Percentiles rank a stretch among this genome's conserved stretches.
phyloP scores from a whole-genome alignment of 64 coral and sea anemone species.

The Orbicella faveolata region DNA sequence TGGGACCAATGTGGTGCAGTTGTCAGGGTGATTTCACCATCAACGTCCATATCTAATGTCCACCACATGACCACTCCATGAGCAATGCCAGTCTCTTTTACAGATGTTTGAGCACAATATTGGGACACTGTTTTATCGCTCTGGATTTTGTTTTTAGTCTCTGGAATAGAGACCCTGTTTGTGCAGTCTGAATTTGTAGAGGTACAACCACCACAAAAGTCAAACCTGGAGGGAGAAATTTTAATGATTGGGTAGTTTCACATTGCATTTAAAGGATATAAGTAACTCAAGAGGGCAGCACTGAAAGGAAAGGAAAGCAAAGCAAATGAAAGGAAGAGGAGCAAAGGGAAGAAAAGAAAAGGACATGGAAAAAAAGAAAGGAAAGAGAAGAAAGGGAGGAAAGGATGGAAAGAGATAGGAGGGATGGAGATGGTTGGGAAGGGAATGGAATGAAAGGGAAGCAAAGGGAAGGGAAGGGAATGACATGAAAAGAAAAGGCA shows the following conservation, averaged over 20 bases:
- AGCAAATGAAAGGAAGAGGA: too few relatives aligned
- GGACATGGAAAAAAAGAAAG: too few relatives aligned
- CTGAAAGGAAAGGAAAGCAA: too few relatives aligned
- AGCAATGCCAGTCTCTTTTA: slow-evolving; percentile 35
- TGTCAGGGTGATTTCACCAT: slow-evolving; percentile 73
- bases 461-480: too few relatives aligned
- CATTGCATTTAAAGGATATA: too few relatives aligned
- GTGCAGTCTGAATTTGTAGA: slow-evolving; percentile 33
- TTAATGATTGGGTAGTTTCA: not conserved
- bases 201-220: slow-evolving; percentile 59
- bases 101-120: slow-evolving; percentile 29
- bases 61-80: slow-evolving; percentile 98
- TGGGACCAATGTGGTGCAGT: slow-evolving; percentile 90
- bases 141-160: not conserved
- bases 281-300: too few relatives aligned
- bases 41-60: slow-evolving; percentile 87
- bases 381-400: too few relatives aligned
- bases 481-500: too few relatives aligned
- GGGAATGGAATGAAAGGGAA: too few relatives aligned
- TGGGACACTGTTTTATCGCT: slow-evolving; percentile 46
- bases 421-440: too few relatives aligned
- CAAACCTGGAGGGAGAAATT: slow-evolving; percentile 61
- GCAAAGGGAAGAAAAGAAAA: too few relatives aligned
- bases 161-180: slow-evolving; percentile 65
- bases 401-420: too few relatives aligned